Conservation (phyloP, 1,140 invertebrate genomes). For the Solenopsis fugax region DNA sequence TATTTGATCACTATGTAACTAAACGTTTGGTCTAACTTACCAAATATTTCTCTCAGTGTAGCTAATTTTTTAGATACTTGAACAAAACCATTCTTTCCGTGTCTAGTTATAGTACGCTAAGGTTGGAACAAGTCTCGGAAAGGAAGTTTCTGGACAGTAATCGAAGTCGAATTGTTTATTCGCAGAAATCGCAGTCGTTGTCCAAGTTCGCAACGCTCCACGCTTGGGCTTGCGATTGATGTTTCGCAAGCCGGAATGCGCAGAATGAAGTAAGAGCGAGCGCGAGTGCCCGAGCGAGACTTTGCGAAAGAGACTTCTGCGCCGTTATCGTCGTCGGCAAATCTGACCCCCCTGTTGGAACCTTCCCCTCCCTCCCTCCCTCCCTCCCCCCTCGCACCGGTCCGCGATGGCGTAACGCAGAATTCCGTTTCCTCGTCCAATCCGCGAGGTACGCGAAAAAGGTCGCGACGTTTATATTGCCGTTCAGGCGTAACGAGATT, state of each 20-base stretch:
- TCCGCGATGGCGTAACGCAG: constrained; percentile 52
- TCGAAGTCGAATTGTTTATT: constrained; percentile 2
- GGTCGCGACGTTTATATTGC: constrained; percentile 50
- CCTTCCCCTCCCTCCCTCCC: not conserved
- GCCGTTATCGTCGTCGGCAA: constrained; percentile 68
- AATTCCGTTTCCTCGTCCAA: constrained; percentile 66
- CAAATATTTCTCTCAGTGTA: too few species aligned
- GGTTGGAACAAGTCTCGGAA: not conserved
- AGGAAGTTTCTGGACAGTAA: not conserved
- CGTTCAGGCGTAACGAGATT: constrained; percentile 23
- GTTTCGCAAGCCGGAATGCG: constrained; percentile 79
- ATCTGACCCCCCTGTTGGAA: constrained; percentile 36
- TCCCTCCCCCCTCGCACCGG: too few species aligned
- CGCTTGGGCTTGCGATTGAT: constrained; percentile 17
- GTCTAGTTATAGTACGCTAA: not conserved
- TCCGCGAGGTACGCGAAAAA: constrained; percentile 51
- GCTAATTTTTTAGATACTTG: too few species aligned
- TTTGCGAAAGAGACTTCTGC: constrained; percentile 75
- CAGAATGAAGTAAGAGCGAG: constrained; percentile 76
- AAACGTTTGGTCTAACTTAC: too few species aligned
- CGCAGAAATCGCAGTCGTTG: constrained; percentile 27
- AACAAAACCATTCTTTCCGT: too few species aligned
- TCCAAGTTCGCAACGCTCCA: constrained; percentile 70
- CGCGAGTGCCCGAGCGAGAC: constrained; percentile 66
- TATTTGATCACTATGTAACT: too few species aligned